A percentile compares a stretch with the other conserved stretches of the same genome.
Evolutionary conservation across 2,797 vertebrate genomes (phyloP).

Genomic region (Vespertilio murinus): DNA sequence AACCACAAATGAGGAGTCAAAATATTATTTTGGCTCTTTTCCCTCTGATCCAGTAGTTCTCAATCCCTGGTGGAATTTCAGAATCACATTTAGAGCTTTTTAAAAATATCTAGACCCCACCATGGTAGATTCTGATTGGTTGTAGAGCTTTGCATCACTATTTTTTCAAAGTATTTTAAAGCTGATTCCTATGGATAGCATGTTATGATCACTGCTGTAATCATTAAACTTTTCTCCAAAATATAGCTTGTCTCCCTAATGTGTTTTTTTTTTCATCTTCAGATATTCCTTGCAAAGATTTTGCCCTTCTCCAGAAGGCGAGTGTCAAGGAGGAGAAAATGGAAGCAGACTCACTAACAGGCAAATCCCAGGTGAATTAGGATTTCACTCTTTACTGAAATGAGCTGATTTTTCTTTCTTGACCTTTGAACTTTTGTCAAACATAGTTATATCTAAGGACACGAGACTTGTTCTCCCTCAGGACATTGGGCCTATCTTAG

Average conservation of each 20-base stretch:
- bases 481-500: not conserved
- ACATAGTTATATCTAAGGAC: not conserved
- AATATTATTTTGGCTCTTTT: not conserved
- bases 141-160: not conserved
- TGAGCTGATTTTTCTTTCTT: not conserved
- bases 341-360: not conserved
- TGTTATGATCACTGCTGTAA: not conserved
- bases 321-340: not conserved
- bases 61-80: not conserved
- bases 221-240: not conserved
- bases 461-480: not conserved
- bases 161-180: constrained; percentile 14
- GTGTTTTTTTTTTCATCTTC: constrained; percentile 42
- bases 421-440: constrained; percentile 33
- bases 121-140: not conserved
- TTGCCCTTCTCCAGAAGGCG: not conserved
- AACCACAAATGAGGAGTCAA: too few species aligned
- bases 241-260: not conserved
- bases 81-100: not conserved
- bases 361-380: constrained; percentile 42
- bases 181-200: not conserved
- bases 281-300: not conserved
- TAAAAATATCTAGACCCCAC: not conserved
- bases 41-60: not conserved
- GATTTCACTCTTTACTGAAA: not conserved